Evolutionary conservation across 2,113 vertebrate species (phyloP).

Genomic region (Gasterosteus nipponicus): DNA sequence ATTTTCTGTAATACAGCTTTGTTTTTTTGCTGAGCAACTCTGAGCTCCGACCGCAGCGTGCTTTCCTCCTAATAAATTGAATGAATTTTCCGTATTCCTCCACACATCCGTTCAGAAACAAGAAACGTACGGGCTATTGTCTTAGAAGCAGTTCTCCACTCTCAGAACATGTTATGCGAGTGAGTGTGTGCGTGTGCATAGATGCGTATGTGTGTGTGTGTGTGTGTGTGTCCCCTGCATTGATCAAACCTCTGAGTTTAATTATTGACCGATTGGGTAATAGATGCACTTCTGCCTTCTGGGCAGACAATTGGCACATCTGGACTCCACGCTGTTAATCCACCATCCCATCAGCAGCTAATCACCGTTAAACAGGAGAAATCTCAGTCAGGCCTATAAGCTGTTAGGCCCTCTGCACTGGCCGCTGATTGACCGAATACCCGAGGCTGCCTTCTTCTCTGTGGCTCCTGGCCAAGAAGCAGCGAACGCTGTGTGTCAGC

Average conservation of each 20-base stretch:
- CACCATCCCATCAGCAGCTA: constrained; percentile 25
- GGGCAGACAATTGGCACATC: constrained; percentile 49
- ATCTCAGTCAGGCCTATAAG: constrained; percentile 22
- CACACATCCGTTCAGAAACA: constrained; percentile 59
- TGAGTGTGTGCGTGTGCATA: neutral
- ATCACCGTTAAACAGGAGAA: constrained; percentile 46
- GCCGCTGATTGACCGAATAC: constrained; percentile 31
- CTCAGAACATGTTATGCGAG: constrained; percentile 8
- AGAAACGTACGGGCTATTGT: constrained; percentile 59
- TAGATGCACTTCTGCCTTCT: constrained; percentile 21
- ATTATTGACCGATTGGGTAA: constrained; percentile 35
- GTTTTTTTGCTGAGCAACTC: constrained; percentile 3
- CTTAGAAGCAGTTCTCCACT: constrained; percentile 24
- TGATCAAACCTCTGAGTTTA: constrained; percentile 23
- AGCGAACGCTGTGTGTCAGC: constrained; percentile 29
- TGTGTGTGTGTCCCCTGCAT: constrained; percentile 8
- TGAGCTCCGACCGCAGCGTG: constrained; percentile 21
- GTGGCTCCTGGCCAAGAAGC: constrained; percentile 39
- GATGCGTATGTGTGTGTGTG: neutral
- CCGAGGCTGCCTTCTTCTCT: constrained; percentile 30
- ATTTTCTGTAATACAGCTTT: neutral
- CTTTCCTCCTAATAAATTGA: constrained; percentile 57
- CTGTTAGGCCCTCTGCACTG: constrained; percentile 22
- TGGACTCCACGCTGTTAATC: constrained; percentile 41
- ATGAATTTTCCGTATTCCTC: constrained; percentile 59